Evolutionary conservation across 1,140 invertebrate species (phyloP).

Genomic region (Lanistes nyassanus): DNA sequence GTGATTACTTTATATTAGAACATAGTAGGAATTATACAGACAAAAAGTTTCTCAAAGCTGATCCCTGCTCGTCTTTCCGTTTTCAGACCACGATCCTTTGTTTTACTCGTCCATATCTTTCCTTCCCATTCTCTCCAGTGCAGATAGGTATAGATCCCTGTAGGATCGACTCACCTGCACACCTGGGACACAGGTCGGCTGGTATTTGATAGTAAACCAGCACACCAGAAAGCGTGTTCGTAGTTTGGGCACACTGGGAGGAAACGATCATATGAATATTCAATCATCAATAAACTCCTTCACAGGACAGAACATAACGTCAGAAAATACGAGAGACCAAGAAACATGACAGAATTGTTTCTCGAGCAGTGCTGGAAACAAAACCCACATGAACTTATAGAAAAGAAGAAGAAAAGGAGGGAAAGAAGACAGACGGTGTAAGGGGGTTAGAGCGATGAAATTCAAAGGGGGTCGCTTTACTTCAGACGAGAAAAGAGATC

Average conservation of each 20-base stretch:
- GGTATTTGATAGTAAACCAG: too few species aligned
- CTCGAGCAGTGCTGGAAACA: constrained; percentile 1
- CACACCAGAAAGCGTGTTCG: too few species aligned
- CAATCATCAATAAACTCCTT: neutral
- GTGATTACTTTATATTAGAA: too few species aligned
- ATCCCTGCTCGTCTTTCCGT: neutral
- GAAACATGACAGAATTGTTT: neutral
- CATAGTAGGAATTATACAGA: neutral
- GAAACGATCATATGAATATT: too few species aligned
- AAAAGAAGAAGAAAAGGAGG: neutral
- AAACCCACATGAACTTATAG: too few species aligned
- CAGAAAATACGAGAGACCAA: neutral
- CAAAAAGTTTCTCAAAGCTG: neutral
- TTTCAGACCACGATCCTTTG: neutral
- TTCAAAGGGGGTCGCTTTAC: too few species aligned
- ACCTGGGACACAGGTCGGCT: neutral
- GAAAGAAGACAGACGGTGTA: too few species aligned
- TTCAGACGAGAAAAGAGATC: too few species aligned
- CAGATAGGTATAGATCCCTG: too few species aligned
- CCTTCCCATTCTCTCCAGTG: neutral
- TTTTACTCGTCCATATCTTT: neutral
- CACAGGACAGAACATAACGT: neutral
- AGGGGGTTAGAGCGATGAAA: too few species aligned
- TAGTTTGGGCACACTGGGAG: too few species aligned
- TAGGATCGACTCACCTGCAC: constrained; percentile 2